A percentile compares a stretch with the other conserved stretches of the same genome.
Conservation (phyloP, 2,888 invertebrate species). For the Sabellastarte sp. region DNA sequence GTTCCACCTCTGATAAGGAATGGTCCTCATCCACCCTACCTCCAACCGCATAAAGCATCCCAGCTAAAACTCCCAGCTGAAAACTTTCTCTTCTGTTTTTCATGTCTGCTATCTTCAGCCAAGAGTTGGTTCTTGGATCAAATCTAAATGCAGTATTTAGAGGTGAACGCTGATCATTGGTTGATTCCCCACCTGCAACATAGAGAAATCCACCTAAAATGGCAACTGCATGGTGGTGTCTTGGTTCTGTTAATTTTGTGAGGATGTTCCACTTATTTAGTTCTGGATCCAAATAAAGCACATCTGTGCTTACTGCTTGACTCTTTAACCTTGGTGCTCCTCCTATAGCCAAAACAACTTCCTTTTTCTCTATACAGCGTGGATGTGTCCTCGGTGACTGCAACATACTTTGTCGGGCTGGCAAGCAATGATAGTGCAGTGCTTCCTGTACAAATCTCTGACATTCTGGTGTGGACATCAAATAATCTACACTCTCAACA, state of each 20-base stretch:
- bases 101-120: constrained; percentile 41
- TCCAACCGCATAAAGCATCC: constrained; percentile 38
- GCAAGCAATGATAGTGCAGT: constrained; percentile 44
- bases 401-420: constrained; percentile 38
- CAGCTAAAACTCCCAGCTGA: constrained; percentile 35
- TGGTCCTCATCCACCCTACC: constrained; percentile 34
- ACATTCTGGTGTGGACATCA: constrained; percentile 42
- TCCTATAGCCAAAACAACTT: constrained; percentile 32
- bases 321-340: constrained; percentile 40
- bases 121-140: constrained; percentile 35
- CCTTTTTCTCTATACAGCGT: constrained; percentile 17
- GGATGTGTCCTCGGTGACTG: constrained; percentile 39
- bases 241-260: constrained; percentile 33
- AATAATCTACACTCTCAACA: constrained; percentile 35
- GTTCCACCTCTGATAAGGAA: constrained; percentile 38
- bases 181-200: constrained; percentile 39
- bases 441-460: constrained; percentile 41
- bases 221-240: constrained; percentile 42
- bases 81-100: constrained; percentile 38
- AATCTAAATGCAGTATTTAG: constrained; percentile 30
- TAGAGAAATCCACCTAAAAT: constrained; percentile 41
- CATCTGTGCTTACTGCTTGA: constrained; percentile 30
- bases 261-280: constrained; percentile 30
- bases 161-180: constrained; percentile 33
- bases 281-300: constrained; percentile 21